phyloP scores from a whole-genome alignment of 1,140 invertebrate genomes.

The Tyrophagus putrescentiae region DNA sequence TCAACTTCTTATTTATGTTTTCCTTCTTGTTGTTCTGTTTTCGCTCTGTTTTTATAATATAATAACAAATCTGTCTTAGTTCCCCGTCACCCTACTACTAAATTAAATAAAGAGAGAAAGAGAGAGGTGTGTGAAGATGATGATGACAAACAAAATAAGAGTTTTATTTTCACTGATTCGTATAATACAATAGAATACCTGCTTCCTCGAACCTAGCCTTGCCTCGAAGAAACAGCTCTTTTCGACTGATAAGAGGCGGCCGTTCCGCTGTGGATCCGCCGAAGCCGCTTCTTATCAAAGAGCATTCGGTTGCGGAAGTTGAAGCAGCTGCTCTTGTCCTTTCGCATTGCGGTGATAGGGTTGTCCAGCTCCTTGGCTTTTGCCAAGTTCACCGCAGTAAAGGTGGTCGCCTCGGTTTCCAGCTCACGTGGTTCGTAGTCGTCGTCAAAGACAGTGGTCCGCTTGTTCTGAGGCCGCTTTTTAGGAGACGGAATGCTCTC shows the following conservation, averaged over 20 bases:
- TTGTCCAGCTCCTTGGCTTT: background rate
- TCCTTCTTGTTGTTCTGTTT: too few species aligned
- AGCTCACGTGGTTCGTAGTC: background rate
- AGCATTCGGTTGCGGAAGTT: slow-evolving; percentile 1
- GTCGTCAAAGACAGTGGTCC: background rate
- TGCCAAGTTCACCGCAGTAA: background rate
- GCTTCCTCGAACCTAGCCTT: background rate
- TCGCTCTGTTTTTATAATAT: too few species aligned
- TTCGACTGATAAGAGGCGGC: background rate
- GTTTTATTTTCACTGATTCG: too few species aligned
- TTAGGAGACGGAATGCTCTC: background rate
- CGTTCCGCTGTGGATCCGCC: background rate
- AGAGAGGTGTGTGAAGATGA: too few species aligned
- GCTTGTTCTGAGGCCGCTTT: background rate
- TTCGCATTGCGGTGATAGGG: background rate
- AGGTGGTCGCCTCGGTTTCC: background rate
- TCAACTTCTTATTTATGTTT: too few species aligned
- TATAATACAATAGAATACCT: too few species aligned
- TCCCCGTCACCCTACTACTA: too few species aligned
- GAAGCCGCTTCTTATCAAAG: background rate
- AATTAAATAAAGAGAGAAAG: too few species aligned
- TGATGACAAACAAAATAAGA: too few species aligned
- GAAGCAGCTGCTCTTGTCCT: background rate
- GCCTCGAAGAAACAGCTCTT: background rate
- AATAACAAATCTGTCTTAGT: too few species aligned